These are phyloP conservation scores for Arvicola amphibius DNA, from an alignment of 2,797 vertebrate genomes.

Conservation along the genomic window DNA sequence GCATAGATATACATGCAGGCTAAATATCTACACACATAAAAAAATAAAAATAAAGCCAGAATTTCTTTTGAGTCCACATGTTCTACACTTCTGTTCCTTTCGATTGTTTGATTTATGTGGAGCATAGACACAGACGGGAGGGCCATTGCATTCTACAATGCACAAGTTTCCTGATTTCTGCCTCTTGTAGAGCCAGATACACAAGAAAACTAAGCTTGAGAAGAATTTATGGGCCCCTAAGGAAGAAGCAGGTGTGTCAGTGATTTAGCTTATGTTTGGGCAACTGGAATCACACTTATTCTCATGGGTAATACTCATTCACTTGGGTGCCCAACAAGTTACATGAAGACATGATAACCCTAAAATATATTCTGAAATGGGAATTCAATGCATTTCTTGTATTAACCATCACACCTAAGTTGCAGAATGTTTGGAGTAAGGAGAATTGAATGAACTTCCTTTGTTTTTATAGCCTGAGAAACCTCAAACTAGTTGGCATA, in stretches of 20 bases:
- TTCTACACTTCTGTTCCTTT: neutral
- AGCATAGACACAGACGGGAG: no score
- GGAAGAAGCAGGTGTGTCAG: neutral
- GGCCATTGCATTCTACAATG: neutral
- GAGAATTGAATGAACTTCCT: neutral
- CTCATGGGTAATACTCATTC: neutral
- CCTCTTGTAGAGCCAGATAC: accelerated
- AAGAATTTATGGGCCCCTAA: no score
- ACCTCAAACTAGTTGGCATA: neutral
- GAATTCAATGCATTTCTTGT: neutral
- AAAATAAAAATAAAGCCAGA: neutral
- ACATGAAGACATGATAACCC: neutral
- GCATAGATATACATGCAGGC: neutral
- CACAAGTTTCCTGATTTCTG: neutral
- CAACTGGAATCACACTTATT: neutral
- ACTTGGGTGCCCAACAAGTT: neutral
- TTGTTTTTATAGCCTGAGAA: neutral
- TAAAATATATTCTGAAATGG: neutral
- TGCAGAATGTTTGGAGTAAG: neutral
- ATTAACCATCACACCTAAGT: neutral
- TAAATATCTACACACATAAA: neutral
- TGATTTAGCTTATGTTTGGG: neutral
- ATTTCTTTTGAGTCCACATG: neutral
- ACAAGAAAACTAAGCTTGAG: neutral
- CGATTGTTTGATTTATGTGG: neutral